Percentiles rank a stretch among this genome's conserved stretches.
These are phyloP conservation scores for Conus betulinus DNA, from an alignment of 1,140 invertebrate species.

Conservation along the genomic window DNA sequence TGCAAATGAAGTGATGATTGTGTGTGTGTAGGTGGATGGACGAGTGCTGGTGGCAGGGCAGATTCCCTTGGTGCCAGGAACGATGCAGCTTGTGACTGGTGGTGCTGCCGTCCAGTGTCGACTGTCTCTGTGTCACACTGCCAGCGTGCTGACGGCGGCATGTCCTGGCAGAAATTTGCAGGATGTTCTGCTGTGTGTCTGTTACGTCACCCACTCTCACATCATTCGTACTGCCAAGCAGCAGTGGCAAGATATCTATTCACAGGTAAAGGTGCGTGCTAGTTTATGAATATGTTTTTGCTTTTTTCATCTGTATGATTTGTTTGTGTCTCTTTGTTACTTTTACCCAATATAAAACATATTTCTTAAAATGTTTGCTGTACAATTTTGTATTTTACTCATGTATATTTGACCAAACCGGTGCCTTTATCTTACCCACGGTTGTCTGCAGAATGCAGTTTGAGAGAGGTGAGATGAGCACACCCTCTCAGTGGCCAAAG, in stretches of 20 bases:
- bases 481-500: no score
- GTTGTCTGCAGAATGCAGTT: no score
- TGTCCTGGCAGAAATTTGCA: conserved; percentile 84
- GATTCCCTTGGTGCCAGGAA: conserved; percentile 91
- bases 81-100: conserved; percentile 84
- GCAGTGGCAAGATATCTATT: conserved; percentile 74
- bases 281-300: not conserved
- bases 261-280: not conserved
- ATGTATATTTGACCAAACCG: no score
- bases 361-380: no score
- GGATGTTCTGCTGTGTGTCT: conserved; percentile 79
- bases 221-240: conserved; percentile 61
- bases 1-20: no score
- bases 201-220: conserved; percentile 67
- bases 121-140: conserved; percentile 88
- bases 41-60: conserved; percentile 93
- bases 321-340: no score
- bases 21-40: conserved; percentile 82
- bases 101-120: conserved; percentile 87
- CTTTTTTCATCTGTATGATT: no score
- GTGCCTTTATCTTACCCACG: no score
- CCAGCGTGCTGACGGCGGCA: conserved; percentile 87
- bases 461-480: no score
- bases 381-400: no score
- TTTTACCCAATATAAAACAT: no score